Percentiles rank a stretch among this genome's conserved stretches.
Evolutionary conservation across 2,113 vertebrate genomes (phyloP).

Genomic region (Pangasianodon gigas): DNA sequence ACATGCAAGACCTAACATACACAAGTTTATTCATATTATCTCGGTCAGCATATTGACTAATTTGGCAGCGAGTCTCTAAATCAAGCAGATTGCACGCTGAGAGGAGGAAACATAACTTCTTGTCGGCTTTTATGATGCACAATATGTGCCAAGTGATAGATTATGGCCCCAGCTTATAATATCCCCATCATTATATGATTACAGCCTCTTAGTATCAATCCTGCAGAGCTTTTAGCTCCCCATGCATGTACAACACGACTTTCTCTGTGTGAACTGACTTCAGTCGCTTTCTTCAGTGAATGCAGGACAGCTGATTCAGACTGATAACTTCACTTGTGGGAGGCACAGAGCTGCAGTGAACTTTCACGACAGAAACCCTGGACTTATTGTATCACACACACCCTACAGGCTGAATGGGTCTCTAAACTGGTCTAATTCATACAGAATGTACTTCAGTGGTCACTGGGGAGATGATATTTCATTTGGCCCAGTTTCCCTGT

Average conservation of each 20-base stretch:
- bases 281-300: background rate
- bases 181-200: slow-evolving; percentile 39
- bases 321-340: slow-evolving; percentile 23
- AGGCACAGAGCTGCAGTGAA: slow-evolving; percentile 15
- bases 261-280: slow-evolving; percentile 8
- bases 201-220: slow-evolving; percentile 22
- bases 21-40: slow-evolving; percentile 5
- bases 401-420: background rate
- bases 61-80: slow-evolving; percentile 4
- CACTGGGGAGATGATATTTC: slow-evolving; percentile 26
- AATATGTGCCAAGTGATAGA: slow-evolving; percentile 44
- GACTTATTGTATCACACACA: background rate
- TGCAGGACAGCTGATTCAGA: slow-evolving; percentile 33
- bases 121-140: slow-evolving; percentile 20
- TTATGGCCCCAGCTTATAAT: slow-evolving; percentile 22
- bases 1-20: background rate
- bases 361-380: slow-evolving; percentile 5
- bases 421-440: background rate
- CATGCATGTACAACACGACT: background rate
- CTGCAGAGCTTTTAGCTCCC: slow-evolving; percentile 6
- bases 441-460: slow-evolving; percentile 14
- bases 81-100: slow-evolving; percentile 11
- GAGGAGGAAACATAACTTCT: slow-evolving; percentile 6
- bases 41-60: slow-evolving; percentile 32
- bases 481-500: slow-evolving; percentile 45